Percentiles rank a stretch among this genome's conserved stretches.
Evolutionary conservation across 2,888 invertebrate genomes (phyloP).

Genomic region (Xestia c-nigrum): DNA sequence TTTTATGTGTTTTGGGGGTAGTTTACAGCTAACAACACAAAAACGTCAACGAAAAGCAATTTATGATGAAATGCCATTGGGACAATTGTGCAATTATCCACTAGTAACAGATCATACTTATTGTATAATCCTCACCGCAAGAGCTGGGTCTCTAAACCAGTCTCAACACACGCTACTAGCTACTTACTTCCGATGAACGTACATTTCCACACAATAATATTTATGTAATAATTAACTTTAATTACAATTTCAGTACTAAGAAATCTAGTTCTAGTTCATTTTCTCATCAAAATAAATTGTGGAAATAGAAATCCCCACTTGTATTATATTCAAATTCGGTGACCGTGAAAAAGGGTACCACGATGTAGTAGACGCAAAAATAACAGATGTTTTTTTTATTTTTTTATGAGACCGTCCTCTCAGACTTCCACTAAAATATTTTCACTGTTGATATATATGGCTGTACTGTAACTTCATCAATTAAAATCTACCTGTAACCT

Average conservation of each 20-base stretch:
- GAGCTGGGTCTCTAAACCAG: constrained; percentile 32
- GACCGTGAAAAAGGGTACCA: constrained; percentile 39
- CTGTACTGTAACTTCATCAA: background rate
- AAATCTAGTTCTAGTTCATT: constrained; percentile 45
- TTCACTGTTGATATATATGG: background rate
- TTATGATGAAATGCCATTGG: too few relatives aligned
- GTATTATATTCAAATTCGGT: constrained; percentile 66
- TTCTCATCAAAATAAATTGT: constrained; percentile 55
- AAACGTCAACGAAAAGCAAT: too few relatives aligned
- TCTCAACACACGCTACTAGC: constrained; percentile 17
- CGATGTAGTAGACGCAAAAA: constrained; percentile 46
- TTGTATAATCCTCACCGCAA: constrained; percentile 24
- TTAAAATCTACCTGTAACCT: background rate
- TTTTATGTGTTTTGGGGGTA: too few relatives aligned
- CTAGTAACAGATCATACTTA: background rate
- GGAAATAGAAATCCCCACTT: constrained; percentile 68
- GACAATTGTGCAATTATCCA: background rate
- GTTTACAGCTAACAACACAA: too few relatives aligned
- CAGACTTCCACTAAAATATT: background rate
- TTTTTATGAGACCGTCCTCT: background rate
- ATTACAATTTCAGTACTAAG: constrained; percentile 41
- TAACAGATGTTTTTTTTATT: constrained; percentile 8
- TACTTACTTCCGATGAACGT: constrained; percentile 24
- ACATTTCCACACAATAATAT: constrained; percentile 46
- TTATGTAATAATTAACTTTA: constrained; percentile 50